These are phyloP conservation scores for Pipistrellus pipistrellus DNA, from an alignment of 2,797 vertebrate genomes.

Conservation along the genomic window DNA sequence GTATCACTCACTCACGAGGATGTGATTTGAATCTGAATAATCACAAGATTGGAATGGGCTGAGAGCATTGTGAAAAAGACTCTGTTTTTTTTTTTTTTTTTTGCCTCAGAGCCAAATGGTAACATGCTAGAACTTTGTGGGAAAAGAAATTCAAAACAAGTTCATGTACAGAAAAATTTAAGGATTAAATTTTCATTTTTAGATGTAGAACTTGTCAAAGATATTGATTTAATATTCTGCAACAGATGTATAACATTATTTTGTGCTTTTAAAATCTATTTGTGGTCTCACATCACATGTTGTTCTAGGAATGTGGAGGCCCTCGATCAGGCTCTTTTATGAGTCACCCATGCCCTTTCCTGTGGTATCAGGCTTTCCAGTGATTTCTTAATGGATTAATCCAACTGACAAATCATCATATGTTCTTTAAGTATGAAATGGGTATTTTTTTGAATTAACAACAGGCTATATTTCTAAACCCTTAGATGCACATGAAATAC, in stretches of 20 bases:
- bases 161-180: neutral
- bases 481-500: neutral
- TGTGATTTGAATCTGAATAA: neutral
- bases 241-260: neutral
- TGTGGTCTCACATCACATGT: neutral
- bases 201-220: neutral
- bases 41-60: neutral
- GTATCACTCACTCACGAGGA: neutral
- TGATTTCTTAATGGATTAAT: constrained; percentile 14
- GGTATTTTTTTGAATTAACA: neutral
- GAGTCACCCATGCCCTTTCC: neutral
- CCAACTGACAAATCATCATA: neutral
- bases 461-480: neutral
- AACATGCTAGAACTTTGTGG: neutral
- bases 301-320: neutral
- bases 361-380: neutral
- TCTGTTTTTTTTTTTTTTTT: neutral
- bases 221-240: neutral
- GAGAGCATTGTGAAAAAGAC: neutral
- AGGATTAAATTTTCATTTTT: neutral
- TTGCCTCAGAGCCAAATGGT: neutral
- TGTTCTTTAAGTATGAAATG: neutral
- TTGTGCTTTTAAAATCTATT: neutral
- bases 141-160: neutral
- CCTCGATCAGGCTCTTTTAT: neutral